Percentiles rank a stretch among this genome's conserved stretches.
Conservation (phyloP, 2,888 invertebrate species). For the Pammene aurita region DNA sequence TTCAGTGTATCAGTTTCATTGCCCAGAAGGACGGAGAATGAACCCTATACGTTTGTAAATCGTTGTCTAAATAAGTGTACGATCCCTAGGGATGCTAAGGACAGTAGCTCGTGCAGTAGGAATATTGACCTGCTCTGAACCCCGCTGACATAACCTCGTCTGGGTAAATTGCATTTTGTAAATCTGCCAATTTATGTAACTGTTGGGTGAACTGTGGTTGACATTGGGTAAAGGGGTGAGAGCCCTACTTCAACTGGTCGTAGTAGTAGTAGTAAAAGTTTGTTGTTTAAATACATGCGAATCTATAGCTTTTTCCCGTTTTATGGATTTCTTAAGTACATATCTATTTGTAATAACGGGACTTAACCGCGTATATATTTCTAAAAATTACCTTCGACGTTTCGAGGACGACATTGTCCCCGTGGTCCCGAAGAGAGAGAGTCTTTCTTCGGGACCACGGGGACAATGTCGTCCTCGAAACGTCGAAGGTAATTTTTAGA, state of each 20-base stretch:
- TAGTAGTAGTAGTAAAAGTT: background rate
- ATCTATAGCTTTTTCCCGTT: too few relatives aligned
- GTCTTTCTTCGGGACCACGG: too few relatives aligned
- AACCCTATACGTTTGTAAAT: background rate
- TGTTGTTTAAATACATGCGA: background rate
- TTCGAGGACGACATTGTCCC: too few relatives aligned
- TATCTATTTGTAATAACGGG: too few relatives aligned
- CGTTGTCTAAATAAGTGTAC: background rate
- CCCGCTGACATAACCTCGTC: background rate
- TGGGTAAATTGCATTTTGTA: constrained; percentile 4
- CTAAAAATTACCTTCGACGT: too few relatives aligned
- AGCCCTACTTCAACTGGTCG: background rate
- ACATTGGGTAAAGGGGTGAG: background rate
- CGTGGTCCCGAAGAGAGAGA: too few relatives aligned
- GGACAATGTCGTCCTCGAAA: too few relatives aligned
- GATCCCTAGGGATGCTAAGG: background rate
- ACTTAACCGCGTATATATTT: too few relatives aligned
- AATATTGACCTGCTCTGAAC: background rate
- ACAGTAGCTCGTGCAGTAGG: background rate
- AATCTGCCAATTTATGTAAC: constrained; percentile 4
- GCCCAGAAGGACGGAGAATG: too few relatives aligned
- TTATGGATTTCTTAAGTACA: too few relatives aligned
- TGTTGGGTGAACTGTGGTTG: background rate
- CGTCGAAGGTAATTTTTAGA: too few relatives aligned
- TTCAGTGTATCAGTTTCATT: too few relatives aligned